A percentile compares a stretch with the other conserved stretches of the same genome.
These are phyloP conservation scores for Matsumurasca onukii DNA, from an alignment of 1,140 invertebrate genomes.

Conservation along the genomic window DNA sequence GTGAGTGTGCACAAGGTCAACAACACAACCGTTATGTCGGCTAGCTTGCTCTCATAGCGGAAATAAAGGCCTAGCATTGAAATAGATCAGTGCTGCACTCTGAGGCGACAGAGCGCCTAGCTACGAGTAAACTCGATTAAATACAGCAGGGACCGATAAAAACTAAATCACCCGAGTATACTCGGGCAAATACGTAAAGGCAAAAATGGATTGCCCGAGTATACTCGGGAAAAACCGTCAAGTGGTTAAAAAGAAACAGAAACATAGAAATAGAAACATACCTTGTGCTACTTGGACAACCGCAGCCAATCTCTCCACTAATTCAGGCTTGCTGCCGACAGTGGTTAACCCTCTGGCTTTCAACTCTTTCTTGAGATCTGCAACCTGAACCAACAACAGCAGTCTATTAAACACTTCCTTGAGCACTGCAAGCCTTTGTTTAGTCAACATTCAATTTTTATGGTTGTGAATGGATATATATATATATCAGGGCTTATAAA, in stretches of 20 bases:
- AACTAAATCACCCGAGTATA: neutral
- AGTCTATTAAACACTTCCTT: too few species aligned
- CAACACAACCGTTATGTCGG: neutral
- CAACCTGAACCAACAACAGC: too few species aligned
- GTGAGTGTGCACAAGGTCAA: neutral
- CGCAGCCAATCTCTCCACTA: slow-evolving; percentile 70
- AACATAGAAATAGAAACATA: too few species aligned
- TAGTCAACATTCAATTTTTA: too few species aligned
- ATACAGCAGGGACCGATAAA: neutral
- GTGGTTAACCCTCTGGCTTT: slow-evolving; percentile 71
- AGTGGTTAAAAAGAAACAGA: too few species aligned
- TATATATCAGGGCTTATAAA: too few species aligned
- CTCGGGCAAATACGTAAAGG: neutral
- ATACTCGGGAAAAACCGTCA: too few species aligned
- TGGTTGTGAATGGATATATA: too few species aligned
- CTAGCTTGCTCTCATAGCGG: neutral
- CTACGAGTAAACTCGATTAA: neutral
- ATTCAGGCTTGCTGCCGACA: slow-evolving; percentile 76
- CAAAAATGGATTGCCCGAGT: too few species aligned
- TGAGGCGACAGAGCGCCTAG: neutral
- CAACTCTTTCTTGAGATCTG: slow-evolving; percentile 78
- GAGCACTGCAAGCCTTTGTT: too few species aligned
- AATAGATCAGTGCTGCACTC: neutral
- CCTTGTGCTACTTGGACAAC: slow-evolving; percentile 53
- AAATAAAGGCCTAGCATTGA: neutral